These are phyloP conservation scores for Sciaenops ocellatus DNA, from an alignment of 2,797 vertebrate species.

Conservation along the genomic window DNA sequence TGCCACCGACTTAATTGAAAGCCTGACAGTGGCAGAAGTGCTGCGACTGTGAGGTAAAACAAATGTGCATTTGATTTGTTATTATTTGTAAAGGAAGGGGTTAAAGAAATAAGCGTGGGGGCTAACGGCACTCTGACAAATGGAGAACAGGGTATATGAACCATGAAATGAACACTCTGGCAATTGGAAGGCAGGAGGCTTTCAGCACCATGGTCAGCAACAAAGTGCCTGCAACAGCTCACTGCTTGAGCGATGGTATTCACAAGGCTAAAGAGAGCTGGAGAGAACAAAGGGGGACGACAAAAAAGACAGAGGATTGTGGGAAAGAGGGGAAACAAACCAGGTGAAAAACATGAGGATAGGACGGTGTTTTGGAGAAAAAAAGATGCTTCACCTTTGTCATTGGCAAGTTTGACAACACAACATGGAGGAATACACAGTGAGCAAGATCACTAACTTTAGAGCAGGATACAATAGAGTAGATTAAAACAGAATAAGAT, in stretches of 20 bases:
- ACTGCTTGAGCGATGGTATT: conserved; percentile 88
- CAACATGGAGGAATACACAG: conserved; percentile 10
- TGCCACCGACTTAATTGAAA: conserved; percentile 76
- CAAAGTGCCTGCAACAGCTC: conserved; percentile 89
- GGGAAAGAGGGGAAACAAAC: conserved; percentile 36
- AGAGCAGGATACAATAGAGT: conserved; percentile 22
- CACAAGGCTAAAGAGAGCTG: conserved; percentile 78
- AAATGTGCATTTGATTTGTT: conserved; percentile 87
- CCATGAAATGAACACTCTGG: conserved; percentile 91
- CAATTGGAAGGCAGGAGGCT: conserved; percentile 88
- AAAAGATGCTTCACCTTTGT: conserved; percentile 12
- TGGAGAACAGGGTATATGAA: conserved; percentile 89
- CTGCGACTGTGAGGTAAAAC: conserved; percentile 76
- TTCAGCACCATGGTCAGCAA: conserved; percentile 89
- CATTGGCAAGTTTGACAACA: conserved; percentile 39
- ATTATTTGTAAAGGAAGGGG: conserved; percentile 87
- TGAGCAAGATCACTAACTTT: conserved; percentile 44
- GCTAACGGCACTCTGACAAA: conserved; percentile 90
- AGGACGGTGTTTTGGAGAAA: conserved; percentile 26
- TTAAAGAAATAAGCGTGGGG: conserved; percentile 87
- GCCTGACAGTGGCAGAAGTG: conserved; percentile 57
- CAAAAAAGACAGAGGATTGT: conserved; percentile 51
- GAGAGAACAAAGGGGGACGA: conserved; percentile 69
- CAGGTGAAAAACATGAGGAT: conserved; percentile 38
- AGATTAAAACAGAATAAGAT: conserved; percentile 27